Evolutionary conservation across 2,113 vertebrate species (phyloP), one percentile per base, ranked within the genome.

Genomic region (Scomber scombrus): DNA sequence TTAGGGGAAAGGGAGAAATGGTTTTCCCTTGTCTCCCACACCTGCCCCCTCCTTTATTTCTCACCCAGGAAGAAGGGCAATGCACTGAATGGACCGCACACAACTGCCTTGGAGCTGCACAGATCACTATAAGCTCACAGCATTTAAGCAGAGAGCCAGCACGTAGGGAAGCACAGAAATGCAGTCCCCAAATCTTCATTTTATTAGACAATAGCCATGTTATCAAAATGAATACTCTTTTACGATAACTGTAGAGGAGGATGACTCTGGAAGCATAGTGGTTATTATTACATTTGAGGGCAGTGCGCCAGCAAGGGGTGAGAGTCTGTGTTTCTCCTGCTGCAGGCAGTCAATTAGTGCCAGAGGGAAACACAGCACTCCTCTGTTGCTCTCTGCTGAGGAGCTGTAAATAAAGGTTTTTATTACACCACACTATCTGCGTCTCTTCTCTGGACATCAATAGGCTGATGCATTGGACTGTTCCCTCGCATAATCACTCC

Each of bases 341-440:
- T 91, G 90, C 89, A 93, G 89, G 89, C 90, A 92, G 93, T 94
- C 92, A 92, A 94, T 93, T 94, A 93, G 90, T 85, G 91, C 88
- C 88, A 91, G 89, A 92, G 88, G 90, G 90, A 91, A 91, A 93
- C 83, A 79, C 91, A 88, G 92, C 86, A 76, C 89, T 90, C 81
- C 85, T 91, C 85, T 90, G 93, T 90, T 90, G 84, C 89, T 91
- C 85, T 93, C 85, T 84, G 83, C 88, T 71, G 85, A 94, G 88
- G 88, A 93, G 93, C 91, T 93, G 93, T 95, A 95, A 94, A 94
- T 95, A 95, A 93, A 91, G 92, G 89, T 82, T 95, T 95, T 94
- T 95, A 95, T 93, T 93, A 91, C 92, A 88, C 89, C 61, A 69
- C 66, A 61, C 80, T 92, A 93, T 91, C 92, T 90, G 86, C 66